Percentiles rank a stretch among this genome's conserved stretches.
Evolutionary conservation across 30 jellyfish, hydroid and myxozoan species (phyloP).

Genomic region (Catostylus mosaicus): DNA sequence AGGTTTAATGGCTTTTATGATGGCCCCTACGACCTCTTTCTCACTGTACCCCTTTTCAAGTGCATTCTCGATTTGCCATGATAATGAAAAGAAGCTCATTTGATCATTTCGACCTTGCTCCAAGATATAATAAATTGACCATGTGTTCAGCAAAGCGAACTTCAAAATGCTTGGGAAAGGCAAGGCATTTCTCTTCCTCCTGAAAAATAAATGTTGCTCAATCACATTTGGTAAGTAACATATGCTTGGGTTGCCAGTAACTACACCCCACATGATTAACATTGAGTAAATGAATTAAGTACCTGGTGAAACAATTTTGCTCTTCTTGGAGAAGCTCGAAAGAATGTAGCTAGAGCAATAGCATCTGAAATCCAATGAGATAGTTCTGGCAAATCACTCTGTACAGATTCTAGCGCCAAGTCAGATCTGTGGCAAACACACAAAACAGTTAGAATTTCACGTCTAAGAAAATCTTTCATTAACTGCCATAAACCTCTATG

Average conservation of each 20-base stretch:
- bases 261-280: too few species aligned
- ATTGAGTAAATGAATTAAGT: too few species aligned
- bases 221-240: too few species aligned
- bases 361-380: conserved; percentile 13
- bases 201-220: too few species aligned
- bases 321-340: conserved; percentile 16
- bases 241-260: too few species aligned
- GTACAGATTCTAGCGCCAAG: conserved; percentile 31
- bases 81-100: conserved; percentile 18
- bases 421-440: too few species aligned
- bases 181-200: too few species aligned
- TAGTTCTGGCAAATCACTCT: conserved; percentile 23
- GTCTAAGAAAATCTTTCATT: too few species aligned
- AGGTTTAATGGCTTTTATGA: conserved; percentile 11
- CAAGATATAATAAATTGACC: not conserved
- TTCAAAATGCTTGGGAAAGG: not conserved
- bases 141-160: conserved; percentile 46
- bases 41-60: conserved; percentile 29
- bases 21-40: conserved; percentile 5
- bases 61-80: conserved; percentile 38
- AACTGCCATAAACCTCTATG: conserved; percentile 35
- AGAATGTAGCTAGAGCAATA: conserved; percentile 4
- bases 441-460: too few species aligned
- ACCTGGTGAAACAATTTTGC: conserved; percentile 14
- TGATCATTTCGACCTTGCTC: conserved; percentile 34